phyloP scores from a whole-genome alignment of 2,113 vertebrate species.

The Rana temporaria region DNA sequence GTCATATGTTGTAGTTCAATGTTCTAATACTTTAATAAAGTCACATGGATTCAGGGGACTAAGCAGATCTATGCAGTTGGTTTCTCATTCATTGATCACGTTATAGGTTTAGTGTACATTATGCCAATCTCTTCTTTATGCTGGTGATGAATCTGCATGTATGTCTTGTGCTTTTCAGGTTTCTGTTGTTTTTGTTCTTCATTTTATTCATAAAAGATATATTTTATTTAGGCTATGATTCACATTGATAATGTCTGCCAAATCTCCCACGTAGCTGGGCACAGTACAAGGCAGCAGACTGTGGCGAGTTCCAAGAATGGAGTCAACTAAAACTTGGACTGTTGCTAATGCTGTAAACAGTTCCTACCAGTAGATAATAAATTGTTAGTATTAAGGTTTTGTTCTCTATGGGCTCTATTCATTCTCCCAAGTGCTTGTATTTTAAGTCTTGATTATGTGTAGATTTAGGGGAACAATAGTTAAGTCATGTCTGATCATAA shows the following conservation, averaged over 20 bases:
- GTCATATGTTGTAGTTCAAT: too few species aligned
- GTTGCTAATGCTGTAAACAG: slow-evolving; percentile 29
- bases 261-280: slow-evolving; percentile 45
- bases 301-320: slow-evolving; percentile 2
- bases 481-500: background rate
- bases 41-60: too few species aligned
- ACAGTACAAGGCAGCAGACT: slow-evolving; percentile 23
- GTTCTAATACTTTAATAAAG: too few species aligned
- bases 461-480: background rate
- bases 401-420: background rate
- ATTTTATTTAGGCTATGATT: slow-evolving; percentile 34
- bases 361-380: slow-evolving; percentile 37
- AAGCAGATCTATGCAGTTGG: too few species aligned
- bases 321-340: slow-evolving; percentile 2
- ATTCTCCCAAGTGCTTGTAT: background rate
- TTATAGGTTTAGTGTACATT: too few species aligned
- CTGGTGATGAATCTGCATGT: too few species aligned
- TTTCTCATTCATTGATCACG: too few species aligned
- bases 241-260: slow-evolving; percentile 24
- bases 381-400: background rate
- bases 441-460: background rate
- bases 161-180: background rate
- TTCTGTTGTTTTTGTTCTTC: slow-evolving; percentile 19
- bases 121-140: too few species aligned
- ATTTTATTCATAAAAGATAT: slow-evolving; percentile 20